Evolutionary conservation across 2,888 invertebrate species (phyloP).

Genomic region (Chrysotoxum bicinctum): DNA sequence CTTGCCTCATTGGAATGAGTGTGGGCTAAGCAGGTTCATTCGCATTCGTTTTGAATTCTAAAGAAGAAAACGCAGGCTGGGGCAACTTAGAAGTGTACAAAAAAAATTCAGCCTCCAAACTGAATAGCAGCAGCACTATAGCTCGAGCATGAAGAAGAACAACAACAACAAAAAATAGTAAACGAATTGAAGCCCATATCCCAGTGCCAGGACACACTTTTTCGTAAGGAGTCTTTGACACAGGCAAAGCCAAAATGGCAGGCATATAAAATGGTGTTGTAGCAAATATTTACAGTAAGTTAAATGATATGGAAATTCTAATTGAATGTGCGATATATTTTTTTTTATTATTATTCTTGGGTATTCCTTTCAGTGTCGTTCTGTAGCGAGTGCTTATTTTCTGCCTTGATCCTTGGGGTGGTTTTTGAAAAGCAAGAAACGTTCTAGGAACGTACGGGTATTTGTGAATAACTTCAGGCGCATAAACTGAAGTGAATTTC

Average conservation of each 20-base stretch:
- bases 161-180: slow-evolving; percentile 21
- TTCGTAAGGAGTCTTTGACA: slow-evolving; percentile 2
- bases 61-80: slow-evolving; percentile 15
- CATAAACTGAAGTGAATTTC: slow-evolving; percentile 25
- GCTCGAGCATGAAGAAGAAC: neutral
- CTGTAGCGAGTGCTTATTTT: neutral
- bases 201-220: neutral
- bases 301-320: slow-evolving; percentile 65
- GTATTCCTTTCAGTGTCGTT: slow-evolving; percentile 17
- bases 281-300: slow-evolving; percentile 51
- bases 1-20: slow-evolving; percentile 31
- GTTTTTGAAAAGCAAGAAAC: neutral
- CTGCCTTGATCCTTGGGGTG: neutral
- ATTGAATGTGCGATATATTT: slow-evolving; percentile 53
- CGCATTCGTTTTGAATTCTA: slow-evolving; percentile 29
- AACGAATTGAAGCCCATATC: slow-evolving; percentile 36
- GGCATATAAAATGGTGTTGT: slow-evolving; percentile 34
- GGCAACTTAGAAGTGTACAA: slow-evolving; percentile 7
- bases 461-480: neutral
- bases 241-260: slow-evolving; percentile 14
- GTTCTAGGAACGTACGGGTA: neutral
- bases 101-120: slow-evolving; percentile 2
- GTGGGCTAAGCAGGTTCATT: slow-evolving; percentile 21
- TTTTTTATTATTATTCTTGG: slow-evolving; percentile 23
- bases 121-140: slow-evolving; percentile 17